Base-by-base conservation (phyloP, 2,888 invertebrate species). In the Chaetoderma sp. region DNA sequence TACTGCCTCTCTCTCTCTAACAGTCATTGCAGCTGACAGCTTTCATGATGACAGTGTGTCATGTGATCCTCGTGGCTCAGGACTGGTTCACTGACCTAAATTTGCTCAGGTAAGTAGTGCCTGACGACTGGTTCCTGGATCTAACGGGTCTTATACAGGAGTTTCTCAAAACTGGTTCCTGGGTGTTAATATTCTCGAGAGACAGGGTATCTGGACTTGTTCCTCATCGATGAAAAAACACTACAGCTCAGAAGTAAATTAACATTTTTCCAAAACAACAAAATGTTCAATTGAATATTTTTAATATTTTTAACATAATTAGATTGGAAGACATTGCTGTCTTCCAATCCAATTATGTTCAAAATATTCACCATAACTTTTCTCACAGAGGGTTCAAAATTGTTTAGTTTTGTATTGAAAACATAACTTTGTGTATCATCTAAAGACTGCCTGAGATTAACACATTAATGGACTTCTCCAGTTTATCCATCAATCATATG, bases 51-150 rank as follows among this genome's bases (percentile, higher is more conserved):
- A 93, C 94, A 2, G 92, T 96, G 39, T 96, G 96, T 78, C 96
- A 98, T 85, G 91, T 96, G 1, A 89, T 98, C 6, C 89, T 98
- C 63, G 90, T 96, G 36, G 93, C 94, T 0, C 93, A 96, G 80
- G 96, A 97, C 83, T 95, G 94, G 91, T 93, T 93, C 81, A 89
- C 93, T 2, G 95, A 95, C 86, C 91, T 94, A 63, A 94, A 94
- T 85, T 74, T 88, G 25, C 72, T 88, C 18, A 78, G 82, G 82
- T 84, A 72, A 62, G 42, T 23, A 10, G 27, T 18, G n/a, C n/a
- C 28, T 42, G 6, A 3, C 16, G 2, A 44, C 6, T 8, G 23
- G 5, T n/a, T n/a, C n/a, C n/a, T n/a, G n/a, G n/a, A n/a, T n/a
- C n/a, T 39, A 30, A 30, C 47, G 18, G 21, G 28, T 36, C 30